Percentiles rank a stretch among this genome's conserved stretches.
These are phyloP conservation scores for Drosophila nigricruria DNA, from an alignment of 2,888 invertebrate species.

Conservation along the genomic window DNA sequence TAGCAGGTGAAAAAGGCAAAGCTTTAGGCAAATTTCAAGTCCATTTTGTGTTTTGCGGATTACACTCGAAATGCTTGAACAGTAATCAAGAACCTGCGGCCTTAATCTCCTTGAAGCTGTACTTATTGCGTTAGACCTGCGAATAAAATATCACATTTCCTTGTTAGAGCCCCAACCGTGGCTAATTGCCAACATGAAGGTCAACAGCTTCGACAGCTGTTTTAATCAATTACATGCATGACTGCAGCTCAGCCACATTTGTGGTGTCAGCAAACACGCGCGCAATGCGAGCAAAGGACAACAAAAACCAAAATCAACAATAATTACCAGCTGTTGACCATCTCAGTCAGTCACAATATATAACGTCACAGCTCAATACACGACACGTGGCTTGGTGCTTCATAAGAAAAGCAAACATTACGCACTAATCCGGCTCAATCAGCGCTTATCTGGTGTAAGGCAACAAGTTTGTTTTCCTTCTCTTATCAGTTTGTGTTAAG, in stretches of 20 bases:
- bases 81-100: constrained; percentile 32
- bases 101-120: constrained; percentile 35
- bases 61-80: constrained; percentile 33
- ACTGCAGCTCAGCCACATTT: constrained; percentile 40
- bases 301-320: constrained; percentile 21
- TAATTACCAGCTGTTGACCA: constrained; percentile 2
- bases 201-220: constrained; percentile 30
- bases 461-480: not conserved
- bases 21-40: constrained; percentile 29
- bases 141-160: constrained; percentile 9
- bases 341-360: not conserved
- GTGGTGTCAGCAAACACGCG: constrained; percentile 38
- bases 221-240: constrained; percentile 70
- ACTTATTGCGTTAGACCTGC: not conserved
- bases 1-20: constrained; percentile 30
- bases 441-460: not conserved
- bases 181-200: constrained; percentile 38
- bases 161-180: not conserved
- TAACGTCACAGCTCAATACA: not conserved
- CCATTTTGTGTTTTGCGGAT: constrained; percentile 40
- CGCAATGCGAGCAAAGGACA: constrained; percentile 29
- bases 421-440: not conserved
- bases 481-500: not conserved
- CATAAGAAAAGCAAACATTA: not conserved
- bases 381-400: not conserved